Conservation (phyloP, 1,140 invertebrate genomes). For the Apis cerana region DNA sequence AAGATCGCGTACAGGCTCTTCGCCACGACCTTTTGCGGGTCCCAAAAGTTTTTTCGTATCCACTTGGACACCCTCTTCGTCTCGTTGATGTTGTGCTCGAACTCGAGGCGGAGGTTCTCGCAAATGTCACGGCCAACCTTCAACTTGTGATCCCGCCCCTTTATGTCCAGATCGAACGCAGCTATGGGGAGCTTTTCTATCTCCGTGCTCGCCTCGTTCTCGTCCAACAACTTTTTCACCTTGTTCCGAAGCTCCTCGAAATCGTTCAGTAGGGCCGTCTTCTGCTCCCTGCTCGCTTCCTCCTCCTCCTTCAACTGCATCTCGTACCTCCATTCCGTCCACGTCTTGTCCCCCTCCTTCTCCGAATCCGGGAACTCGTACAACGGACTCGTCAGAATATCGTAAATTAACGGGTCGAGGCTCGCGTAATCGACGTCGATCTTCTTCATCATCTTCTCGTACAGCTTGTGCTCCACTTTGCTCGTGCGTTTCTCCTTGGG, state of each 20-base stretch:
- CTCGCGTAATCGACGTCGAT: conserved; percentile 62
- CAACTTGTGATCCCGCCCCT: conserved; percentile 62
- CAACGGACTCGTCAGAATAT: conserved; percentile 50
- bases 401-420: conserved; percentile 47
- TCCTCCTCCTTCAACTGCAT: conserved; percentile 53
- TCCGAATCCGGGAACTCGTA: conserved; percentile 39
- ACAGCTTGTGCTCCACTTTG: conserved; percentile 26
- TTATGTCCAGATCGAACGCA: conserved; percentile 71
- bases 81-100: conserved; percentile 73
- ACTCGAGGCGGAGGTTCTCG: conserved; percentile 67
- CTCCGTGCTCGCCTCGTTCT: conserved; percentile 70
- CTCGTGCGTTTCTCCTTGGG: neutral
- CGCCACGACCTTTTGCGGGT: conserved; percentile 70
- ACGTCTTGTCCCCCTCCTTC: conserved; percentile 52
- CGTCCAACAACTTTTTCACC: conserved; percentile 65
- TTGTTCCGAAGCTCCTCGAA: conserved; percentile 65
- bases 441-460: conserved; percentile 39
- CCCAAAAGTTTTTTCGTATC: conserved; percentile 76
- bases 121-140: conserved; percentile 75
- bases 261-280: conserved; percentile 51
- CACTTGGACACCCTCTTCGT: conserved; percentile 75
- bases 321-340: conserved; percentile 69
- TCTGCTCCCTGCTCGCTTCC: conserved; percentile 41
- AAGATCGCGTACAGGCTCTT: conserved; percentile 78
- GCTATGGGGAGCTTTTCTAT: conserved; percentile 69